Percentiles rank a stretch among this genome's conserved stretches.
Evolutionary conservation across 2,797 vertebrate genomes (phyloP).

Genomic region (Apogon talboti): DNA sequence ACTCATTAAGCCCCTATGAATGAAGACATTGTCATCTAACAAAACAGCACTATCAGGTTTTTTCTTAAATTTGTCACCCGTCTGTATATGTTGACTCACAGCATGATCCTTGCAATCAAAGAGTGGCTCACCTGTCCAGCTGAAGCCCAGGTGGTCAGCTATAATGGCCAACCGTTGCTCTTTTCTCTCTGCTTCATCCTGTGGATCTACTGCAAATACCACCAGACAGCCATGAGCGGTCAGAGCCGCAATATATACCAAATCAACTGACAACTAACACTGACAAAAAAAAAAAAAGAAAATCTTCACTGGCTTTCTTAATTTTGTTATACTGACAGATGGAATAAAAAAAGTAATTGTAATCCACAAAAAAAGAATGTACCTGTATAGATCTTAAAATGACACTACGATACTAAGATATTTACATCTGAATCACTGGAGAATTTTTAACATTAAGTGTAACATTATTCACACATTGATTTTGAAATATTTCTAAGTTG

Average conservation of each 20-base stretch:
- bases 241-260: conserved; percentile 43
- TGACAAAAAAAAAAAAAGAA: conserved; percentile 19
- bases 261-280: conserved; percentile 50
- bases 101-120: background rate
- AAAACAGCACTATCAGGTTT: too few relatives aligned
- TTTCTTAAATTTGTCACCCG: too few relatives aligned
- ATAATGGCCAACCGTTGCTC: conserved; percentile 93
- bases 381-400: conserved; percentile 11
- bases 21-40: too few relatives aligned
- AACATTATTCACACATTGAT: conserved; percentile 11
- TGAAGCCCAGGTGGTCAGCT: conserved; percentile 98
- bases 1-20: too few relatives aligned
- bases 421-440: background rate
- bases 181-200: conserved; percentile 90
- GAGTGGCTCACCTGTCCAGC: conserved; percentile 92
- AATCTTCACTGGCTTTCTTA: conserved; percentile 79
- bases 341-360: conserved; percentile 4
- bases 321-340: conserved; percentile 8
- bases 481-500: conserved; percentile 34
- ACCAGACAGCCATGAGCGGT: conserved; percentile 77
- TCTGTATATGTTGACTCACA: background rate
- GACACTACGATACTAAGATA: background rate
- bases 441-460: conserved; percentile 18
- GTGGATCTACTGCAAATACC: conserved; percentile 90
- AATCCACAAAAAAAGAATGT: background rate